phyloP scores from a whole-genome alignment of 1,140 invertebrate genomes.

The Orius laevigatus region DNA sequence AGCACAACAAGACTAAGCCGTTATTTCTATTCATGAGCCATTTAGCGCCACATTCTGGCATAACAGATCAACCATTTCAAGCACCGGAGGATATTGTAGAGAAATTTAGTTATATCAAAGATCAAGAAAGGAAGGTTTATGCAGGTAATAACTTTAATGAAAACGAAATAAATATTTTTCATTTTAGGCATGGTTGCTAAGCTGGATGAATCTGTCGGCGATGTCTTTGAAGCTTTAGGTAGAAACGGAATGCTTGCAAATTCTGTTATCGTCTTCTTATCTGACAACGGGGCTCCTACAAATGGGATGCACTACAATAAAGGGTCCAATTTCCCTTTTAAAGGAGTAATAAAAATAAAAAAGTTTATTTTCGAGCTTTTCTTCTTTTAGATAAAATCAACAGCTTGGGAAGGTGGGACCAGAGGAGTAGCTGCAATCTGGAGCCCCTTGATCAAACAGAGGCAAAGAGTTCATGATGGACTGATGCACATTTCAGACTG shows the following conservation, averaged over 20 bases:
- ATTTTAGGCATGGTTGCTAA: slow-evolving; percentile 46
- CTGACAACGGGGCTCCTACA: slow-evolving; percentile 41
- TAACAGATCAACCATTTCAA: slow-evolving; percentile 32
- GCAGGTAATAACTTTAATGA: slow-evolving; percentile 30
- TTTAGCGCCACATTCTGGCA: slow-evolving; percentile 59
- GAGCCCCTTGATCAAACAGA: slow-evolving; percentile 29
- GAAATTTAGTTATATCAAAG: slow-evolving; percentile 37
- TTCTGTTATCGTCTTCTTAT: slow-evolving; percentile 39
- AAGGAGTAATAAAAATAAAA: slow-evolving; percentile 30
- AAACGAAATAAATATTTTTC: slow-evolving; percentile 11
- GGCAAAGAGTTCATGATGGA: slow-evolving; percentile 26
- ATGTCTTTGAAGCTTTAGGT: slow-evolving; percentile 38
- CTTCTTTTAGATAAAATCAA: slow-evolving; percentile 33
- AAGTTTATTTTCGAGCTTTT: too few species aligned
- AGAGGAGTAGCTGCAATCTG: slow-evolving; percentile 34
- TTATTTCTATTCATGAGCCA: slow-evolving; percentile 67
- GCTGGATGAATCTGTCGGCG: slow-evolving; percentile 50
- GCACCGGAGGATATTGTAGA: slow-evolving; percentile 37
- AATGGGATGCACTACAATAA: slow-evolving; percentile 23
- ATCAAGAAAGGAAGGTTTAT: slow-evolving; percentile 34
- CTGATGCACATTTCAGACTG: slow-evolving; percentile 40
- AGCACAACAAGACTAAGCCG: slow-evolving; percentile 34
- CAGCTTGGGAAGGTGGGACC: slow-evolving; percentile 54
- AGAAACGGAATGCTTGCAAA: slow-evolving; percentile 37
- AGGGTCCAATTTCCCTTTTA: slow-evolving; percentile 48